Percentiles rank a stretch among this genome's conserved stretches.
These are phyloP conservation scores for Bufo bufo DNA, from an alignment of 2,113 vertebrate species.

Conservation along the genomic window DNA sequence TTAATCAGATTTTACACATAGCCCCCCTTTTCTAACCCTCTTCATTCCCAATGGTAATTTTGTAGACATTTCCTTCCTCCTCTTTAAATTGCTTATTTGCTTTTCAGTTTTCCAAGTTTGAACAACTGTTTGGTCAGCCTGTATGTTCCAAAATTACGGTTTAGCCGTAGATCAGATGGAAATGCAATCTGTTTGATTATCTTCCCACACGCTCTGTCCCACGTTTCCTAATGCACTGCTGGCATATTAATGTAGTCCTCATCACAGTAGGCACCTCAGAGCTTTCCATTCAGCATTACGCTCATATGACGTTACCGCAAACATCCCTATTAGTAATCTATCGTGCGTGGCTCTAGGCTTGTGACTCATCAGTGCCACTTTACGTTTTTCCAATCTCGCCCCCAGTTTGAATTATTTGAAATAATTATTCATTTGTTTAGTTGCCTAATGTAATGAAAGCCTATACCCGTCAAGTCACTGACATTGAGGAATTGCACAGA, in stretches of 20 bases:
- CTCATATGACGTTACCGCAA: background rate
- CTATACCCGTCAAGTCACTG: too few species aligned
- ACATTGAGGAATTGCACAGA: too few species aligned
- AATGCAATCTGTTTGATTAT: constrained; percentile 31
- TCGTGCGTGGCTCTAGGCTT: background rate
- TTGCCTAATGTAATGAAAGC: background rate
- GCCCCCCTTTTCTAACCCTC: background rate
- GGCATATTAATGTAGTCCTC: background rate
- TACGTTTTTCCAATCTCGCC: too few species aligned
- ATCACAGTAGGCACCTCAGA: background rate
- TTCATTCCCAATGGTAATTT: background rate
- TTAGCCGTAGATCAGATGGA: background rate
- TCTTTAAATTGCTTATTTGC: constrained; percentile 4
- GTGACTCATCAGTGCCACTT: background rate
- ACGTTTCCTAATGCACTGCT: background rate
- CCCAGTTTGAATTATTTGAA: too few species aligned
- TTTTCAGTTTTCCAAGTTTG: constrained; percentile 37
- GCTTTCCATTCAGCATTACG: background rate
- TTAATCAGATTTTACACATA: background rate
- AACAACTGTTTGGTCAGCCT: constrained; percentile 26
- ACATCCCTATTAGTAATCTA: background rate
- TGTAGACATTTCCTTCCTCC: constrained; percentile 9
- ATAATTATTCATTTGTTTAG: background rate
- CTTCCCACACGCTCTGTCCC: constrained; percentile 10
- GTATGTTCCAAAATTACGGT: constrained; percentile 19